Percentiles rank a stretch among this genome's conserved stretches.
phyloP scores from a whole-genome alignment of 2,888 invertebrate species.

The Hoplodrina blanda region DNA sequence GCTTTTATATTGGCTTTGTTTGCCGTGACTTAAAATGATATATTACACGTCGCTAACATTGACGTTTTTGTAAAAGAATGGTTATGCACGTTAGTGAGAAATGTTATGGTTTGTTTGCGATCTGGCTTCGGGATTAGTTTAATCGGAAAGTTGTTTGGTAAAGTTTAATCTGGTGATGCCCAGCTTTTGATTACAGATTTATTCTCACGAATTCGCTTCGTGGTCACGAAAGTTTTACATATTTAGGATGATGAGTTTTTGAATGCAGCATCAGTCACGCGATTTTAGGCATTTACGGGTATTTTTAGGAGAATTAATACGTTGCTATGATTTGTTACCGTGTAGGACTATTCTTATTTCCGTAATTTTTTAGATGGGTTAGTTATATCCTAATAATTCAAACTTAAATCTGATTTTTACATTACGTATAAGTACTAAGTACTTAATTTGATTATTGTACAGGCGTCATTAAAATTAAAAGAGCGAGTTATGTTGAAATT shows the following conservation, averaged over 20 bases:
- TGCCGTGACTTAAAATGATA: conserved; percentile 89
- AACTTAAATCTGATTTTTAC: too few relatives aligned
- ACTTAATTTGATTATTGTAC: too few relatives aligned
- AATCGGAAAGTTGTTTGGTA: conserved; percentile 57
- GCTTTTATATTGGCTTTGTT: conserved; percentile 88
- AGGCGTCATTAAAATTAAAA: not conserved
- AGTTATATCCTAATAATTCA: too few relatives aligned
- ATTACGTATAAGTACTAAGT: too few relatives aligned
- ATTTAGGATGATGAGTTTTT: conserved; percentile 52
- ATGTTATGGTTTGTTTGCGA: conserved; percentile 81
- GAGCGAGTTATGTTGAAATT: not conserved
- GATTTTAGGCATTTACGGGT: conserved; percentile 22
- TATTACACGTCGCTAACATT: conserved; percentile 88
- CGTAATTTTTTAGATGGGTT: conserved; percentile 13
- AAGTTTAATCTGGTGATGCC: conserved; percentile 55
- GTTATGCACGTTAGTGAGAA: conserved; percentile 79
- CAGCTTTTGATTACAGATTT: conserved; percentile 55
- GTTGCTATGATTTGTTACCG: not conserved
- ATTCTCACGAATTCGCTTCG: conserved; percentile 52
- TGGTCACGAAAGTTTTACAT: conserved; percentile 53
- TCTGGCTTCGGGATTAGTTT: conserved; percentile 67
- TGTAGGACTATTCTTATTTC: conserved; percentile 11
- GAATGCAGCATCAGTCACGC: conserved; percentile 51
- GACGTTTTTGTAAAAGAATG: conserved; percentile 85
- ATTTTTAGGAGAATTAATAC: conserved; percentile 17